Evolutionary conservation across 2,888 invertebrate species (phyloP).

Genomic region (Zygaena filipendulae): DNA sequence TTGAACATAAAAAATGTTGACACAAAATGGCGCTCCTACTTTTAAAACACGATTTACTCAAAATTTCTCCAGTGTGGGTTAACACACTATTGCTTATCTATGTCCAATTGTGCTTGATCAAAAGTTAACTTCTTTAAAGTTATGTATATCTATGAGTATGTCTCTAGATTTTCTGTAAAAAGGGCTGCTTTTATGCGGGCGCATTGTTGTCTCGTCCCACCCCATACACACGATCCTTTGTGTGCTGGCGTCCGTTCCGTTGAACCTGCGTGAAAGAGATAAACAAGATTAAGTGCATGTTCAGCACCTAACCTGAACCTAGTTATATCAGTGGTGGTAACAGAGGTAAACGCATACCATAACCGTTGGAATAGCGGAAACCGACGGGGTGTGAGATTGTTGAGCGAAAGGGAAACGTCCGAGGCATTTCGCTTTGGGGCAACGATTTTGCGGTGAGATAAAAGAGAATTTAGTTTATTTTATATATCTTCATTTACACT

Average conservation of each 20-base stretch:
- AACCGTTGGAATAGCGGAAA: conserved; percentile 32
- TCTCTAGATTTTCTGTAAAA: not conserved
- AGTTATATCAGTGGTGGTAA: too few relatives aligned
- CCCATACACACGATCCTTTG: conserved; percentile 26
- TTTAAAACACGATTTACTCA: too few relatives aligned
- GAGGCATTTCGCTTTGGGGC: conserved; percentile 33
- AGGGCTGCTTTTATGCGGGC: conserved; percentile 4
- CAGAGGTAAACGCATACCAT: too few relatives aligned
- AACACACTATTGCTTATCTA: too few relatives aligned
- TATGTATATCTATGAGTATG: too few relatives aligned
- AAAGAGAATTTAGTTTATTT: too few relatives aligned
- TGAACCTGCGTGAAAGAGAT: conserved; percentile 28
- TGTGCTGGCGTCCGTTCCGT: conserved; percentile 23
- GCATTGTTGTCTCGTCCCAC: conserved; percentile 33
- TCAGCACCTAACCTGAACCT: conserved; percentile 4
- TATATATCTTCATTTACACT: too few relatives aligned
- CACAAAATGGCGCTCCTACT: too few relatives aligned
- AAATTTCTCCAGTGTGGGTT: too few relatives aligned
- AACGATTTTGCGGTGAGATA: conserved; percentile 35
- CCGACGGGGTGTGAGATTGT: conserved; percentile 23
- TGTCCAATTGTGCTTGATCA: too few relatives aligned
- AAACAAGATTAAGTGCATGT: conserved; percentile 36
- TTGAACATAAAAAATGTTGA: too few relatives aligned
- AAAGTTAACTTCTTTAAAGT: too few relatives aligned
- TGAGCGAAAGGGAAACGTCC: conserved; percentile 25